A percentile compares a stretch with the other conserved stretches of the same genome.
These are phyloP conservation scores for Rhadinocentrus ornatus DNA, from an alignment of 2,797 vertebrate genomes.

Conservation along the genomic window DNA sequence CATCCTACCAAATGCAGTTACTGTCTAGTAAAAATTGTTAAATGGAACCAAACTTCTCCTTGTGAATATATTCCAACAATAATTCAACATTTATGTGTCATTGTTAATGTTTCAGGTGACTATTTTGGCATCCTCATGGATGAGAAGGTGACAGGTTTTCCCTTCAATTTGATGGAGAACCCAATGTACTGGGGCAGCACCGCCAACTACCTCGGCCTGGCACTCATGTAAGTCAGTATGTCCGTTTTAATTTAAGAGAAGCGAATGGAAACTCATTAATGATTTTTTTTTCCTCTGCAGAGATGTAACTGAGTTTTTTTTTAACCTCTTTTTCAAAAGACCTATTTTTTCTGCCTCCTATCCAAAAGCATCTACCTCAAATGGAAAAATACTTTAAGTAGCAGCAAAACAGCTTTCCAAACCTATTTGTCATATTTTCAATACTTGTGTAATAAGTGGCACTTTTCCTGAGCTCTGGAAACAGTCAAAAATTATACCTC, in stretches of 20 bases:
- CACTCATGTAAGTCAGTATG: constrained; percentile 88
- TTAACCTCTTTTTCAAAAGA: too few species aligned
- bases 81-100: constrained; percentile 6
- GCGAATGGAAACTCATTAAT: too few species aligned
- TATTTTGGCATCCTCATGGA: constrained; percentile 97
- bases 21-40: background rate
- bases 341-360: too few species aligned
- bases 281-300: too few species aligned
- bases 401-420: too few species aligned
- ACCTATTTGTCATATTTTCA: too few species aligned
- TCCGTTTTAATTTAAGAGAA: background rate
- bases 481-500: too few species aligned
- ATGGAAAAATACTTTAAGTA: too few species aligned
- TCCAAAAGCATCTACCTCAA: too few species aligned
- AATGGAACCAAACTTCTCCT: background rate
- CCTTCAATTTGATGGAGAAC: constrained; percentile 90
- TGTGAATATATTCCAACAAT: background rate
- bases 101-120: constrained; percentile 83
- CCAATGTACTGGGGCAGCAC: constrained; percentile 99
- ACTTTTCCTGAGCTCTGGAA: too few species aligned
- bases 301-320: too few species aligned
- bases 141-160: constrained; percentile 90
- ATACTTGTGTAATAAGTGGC: too few species aligned
- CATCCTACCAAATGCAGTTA: background rate
- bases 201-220: constrained; percentile 90